A percentile compares a stretch with the other conserved stretches of the same genome.
Conservation (phyloP, 2,113 vertebrate genomes). For the Mustela nigripes region DNA sequence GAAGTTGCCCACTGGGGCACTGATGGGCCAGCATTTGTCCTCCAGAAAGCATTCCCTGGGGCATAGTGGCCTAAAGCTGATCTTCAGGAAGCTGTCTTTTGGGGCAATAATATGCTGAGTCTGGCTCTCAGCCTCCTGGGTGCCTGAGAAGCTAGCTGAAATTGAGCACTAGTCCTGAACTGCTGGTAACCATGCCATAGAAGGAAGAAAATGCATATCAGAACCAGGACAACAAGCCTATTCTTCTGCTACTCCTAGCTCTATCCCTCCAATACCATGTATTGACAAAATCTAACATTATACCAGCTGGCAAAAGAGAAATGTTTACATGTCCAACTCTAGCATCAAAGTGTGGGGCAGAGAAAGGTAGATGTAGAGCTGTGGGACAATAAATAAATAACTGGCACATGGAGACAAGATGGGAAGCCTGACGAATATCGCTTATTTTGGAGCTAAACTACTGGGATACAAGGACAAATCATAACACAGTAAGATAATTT, state of each 20-base stretch:
- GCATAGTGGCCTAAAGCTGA: background rate
- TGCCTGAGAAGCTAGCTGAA: background rate
- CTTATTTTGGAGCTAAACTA: background rate
- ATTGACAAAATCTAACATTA: background rate
- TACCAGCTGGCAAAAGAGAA: background rate
- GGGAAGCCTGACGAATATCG: background rate
- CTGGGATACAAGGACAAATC: background rate
- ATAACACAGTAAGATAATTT: background rate
- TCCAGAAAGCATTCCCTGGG: background rate
- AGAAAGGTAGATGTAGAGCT: background rate
- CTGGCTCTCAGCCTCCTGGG: background rate
- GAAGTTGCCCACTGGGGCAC: background rate
- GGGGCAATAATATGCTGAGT: background rate
- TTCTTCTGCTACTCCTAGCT: background rate
- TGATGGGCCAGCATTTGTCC: background rate
- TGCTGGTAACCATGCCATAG: background rate
- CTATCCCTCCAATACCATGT: background rate
- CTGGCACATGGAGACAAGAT: background rate
- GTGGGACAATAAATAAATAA: background rate
- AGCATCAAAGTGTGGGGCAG: background rate
- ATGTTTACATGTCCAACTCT: background rate
- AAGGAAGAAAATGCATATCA: background rate
- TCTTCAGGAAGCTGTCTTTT: background rate
- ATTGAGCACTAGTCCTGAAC: background rate
- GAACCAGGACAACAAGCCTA: background rate